phyloP scores from a whole-genome alignment of 2,888 invertebrate genomes.

The Dermolepida albohirtum region DNA sequence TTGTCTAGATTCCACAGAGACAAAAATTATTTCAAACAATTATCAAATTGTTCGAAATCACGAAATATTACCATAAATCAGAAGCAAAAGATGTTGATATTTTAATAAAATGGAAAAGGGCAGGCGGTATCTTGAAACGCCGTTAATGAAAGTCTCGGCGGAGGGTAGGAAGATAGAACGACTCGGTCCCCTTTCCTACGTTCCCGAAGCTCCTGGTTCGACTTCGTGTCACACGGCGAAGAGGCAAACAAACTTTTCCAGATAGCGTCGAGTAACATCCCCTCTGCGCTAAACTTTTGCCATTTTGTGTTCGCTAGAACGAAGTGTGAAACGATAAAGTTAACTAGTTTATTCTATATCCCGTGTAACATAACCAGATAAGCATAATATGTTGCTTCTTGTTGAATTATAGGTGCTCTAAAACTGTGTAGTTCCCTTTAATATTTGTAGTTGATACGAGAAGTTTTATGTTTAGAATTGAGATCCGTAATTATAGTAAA shows the following conservation, averaged over 20 bases:
- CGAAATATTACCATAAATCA: slow-evolving; percentile 35
- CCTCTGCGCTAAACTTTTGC: slow-evolving; percentile 58
- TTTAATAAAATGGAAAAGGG: slow-evolving; percentile 50
- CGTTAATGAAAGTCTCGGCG: slow-evolving; percentile 51
- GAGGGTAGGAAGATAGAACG: slow-evolving; percentile 26
- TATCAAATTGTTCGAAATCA: slow-evolving; percentile 18
- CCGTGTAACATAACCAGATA: slow-evolving; percentile 50
- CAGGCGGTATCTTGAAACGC: slow-evolving; percentile 51
- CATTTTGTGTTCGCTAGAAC: slow-evolving; percentile 62
- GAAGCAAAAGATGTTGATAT: slow-evolving; percentile 50
- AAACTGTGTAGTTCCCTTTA: slow-evolving; percentile 1
- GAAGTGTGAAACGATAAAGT: slow-evolving; percentile 63
- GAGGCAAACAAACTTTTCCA: slow-evolving; percentile 49
- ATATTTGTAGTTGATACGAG: background rate
- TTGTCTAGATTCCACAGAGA: too few species aligned
- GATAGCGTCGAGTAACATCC: slow-evolving; percentile 46
- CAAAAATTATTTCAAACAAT: slow-evolving; percentile 14
- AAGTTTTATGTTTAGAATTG: slow-evolving; percentile 5
- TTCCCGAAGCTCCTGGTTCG: slow-evolving; percentile 5
- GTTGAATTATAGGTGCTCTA: slow-evolving; percentile 35
- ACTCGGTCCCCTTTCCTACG: slow-evolving; percentile 15
- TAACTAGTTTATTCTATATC: slow-evolving; percentile 58
- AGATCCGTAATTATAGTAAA: background rate
- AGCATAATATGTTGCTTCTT: slow-evolving; percentile 54
- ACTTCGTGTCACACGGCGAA: slow-evolving; percentile 23